Conservation (phyloP, 2,797 vertebrate genomes). For the Calcarius lapponicus region DNA sequence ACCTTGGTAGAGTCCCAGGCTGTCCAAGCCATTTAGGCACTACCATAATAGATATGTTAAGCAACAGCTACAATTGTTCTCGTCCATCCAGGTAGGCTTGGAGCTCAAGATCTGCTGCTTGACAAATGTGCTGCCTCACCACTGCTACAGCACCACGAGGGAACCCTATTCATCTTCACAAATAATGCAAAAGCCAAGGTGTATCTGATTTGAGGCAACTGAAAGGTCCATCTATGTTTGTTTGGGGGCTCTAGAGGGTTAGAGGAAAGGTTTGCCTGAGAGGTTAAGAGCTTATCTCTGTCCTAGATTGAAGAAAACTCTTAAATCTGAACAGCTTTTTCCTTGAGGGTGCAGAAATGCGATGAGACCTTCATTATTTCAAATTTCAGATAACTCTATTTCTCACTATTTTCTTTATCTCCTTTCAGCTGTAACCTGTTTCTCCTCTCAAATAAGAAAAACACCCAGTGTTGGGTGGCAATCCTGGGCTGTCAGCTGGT, state of each 20-base stretch:
- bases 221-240: slow-evolving; percentile 51
- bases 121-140: slow-evolving; percentile 9
- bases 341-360: background rate
- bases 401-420: background rate
- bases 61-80: background rate
- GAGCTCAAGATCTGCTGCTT: slow-evolving; percentile 27
- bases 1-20: slow-evolving; percentile 27
- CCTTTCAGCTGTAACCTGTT: background rate
- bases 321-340: slow-evolving; percentile 5
- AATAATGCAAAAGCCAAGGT: background rate
- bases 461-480: background rate
- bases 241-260: background rate
- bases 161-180: slow-evolving; percentile 41
- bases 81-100: background rate
- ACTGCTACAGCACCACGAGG: accelerated
- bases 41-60: background rate
- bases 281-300: slow-evolving; percentile 10
- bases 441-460: background rate
- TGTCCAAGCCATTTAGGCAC: background rate
- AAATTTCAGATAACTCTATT: background rate
- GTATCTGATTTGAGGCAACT: background rate
- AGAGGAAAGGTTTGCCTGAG: background rate
- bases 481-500: background rate
- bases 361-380: slow-evolving; percentile 5
- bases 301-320: background rate